A percentile compares a stretch with the other conserved stretches of the same genome.
Conservation (phyloP, 1,140 invertebrate genomes). For the Anastrepha obliqua region DNA sequence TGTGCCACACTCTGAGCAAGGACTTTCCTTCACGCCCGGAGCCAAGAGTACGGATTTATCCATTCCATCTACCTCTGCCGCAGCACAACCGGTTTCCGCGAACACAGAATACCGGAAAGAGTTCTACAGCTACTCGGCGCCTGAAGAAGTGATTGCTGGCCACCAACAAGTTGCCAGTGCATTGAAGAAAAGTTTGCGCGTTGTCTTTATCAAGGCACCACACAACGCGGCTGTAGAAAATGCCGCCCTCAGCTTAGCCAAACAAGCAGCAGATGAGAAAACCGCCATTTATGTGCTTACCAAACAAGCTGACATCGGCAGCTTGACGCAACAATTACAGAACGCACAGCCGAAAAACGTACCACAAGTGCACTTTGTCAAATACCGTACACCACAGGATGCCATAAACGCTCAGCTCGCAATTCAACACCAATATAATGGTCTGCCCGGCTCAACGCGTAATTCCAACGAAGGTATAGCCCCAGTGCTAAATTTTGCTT, state of each 20-base stretch:
- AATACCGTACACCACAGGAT: conserved; percentile 69
- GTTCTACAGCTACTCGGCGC: conserved; percentile 69
- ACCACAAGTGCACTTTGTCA: conserved; percentile 71
- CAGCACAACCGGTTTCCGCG: not conserved
- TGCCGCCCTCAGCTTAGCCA: conserved; percentile 79
- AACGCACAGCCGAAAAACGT: conserved; percentile 62
- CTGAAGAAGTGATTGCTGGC: conserved; percentile 66
- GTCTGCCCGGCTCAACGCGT: conserved; percentile 63
- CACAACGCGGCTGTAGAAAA: conserved; percentile 76
- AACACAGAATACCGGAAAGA: conserved; percentile 61
- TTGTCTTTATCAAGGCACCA: conserved; percentile 90
- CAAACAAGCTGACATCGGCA: conserved; percentile 77
- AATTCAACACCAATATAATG: conserved; percentile 69
- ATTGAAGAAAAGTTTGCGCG: conserved; percentile 87
- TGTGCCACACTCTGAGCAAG: conserved; percentile 58
- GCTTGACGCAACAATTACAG: conserved; percentile 66
- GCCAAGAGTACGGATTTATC: not conserved
- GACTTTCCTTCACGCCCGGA: conserved; percentile 36
- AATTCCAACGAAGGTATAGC: conserved; percentile 66
- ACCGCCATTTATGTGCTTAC: conserved; percentile 89
- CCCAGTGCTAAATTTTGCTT: conserved; percentile 67
- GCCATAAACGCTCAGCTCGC: conserved; percentile 67
- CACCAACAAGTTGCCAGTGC: conserved; percentile 66
- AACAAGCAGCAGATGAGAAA: conserved; percentile 83
- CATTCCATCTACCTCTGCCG: not conserved